Percentiles rank a stretch among this genome's conserved stretches.
Conservation (phyloP, 2,888 invertebrate genomes). For the Icerya purchasi region DNA sequence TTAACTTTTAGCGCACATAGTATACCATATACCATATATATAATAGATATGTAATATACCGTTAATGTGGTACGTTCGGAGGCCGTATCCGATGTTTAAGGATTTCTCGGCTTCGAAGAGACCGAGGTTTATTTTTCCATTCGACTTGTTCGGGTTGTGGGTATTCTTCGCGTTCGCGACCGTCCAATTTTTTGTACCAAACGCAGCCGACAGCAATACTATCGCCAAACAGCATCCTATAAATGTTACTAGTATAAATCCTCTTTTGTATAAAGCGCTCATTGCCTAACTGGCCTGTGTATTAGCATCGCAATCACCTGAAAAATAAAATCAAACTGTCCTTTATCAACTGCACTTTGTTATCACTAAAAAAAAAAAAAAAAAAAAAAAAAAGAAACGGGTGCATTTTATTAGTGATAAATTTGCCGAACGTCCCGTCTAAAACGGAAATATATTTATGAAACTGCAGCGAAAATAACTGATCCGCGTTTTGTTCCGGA, state of each 20-base stretch:
- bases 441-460: too few species aligned
- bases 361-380: neutral
- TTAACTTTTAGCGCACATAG: too few species aligned
- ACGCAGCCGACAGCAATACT: slow-evolving; percentile 53
- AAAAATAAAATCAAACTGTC: neutral
- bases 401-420: too few species aligned
- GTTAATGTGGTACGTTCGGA: slow-evolving; percentile 50
- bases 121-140: slow-evolving; percentile 61
- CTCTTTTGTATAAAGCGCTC: slow-evolving; percentile 43
- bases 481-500: too few species aligned
- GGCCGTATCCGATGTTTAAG: slow-evolving; percentile 60
- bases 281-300: slow-evolving; percentile 25
- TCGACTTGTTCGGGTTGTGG: slow-evolving; percentile 35
- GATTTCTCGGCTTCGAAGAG: slow-evolving; percentile 68
- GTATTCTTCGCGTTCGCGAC: slow-evolving; percentile 47
- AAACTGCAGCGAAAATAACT: too few species aligned
- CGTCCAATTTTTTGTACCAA: slow-evolving; percentile 64
- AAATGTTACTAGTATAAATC: slow-evolving; percentile 62
- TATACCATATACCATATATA: too few species aligned
- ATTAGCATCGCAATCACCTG: slow-evolving; percentile 4
- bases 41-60: slow-evolving; percentile 39
- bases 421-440: too few species aligned
- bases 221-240: slow-evolving; percentile 55
- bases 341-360: neutral
- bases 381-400: too few species aligned